These are phyloP conservation scores for Torymus tubicola DNA, from an alignment of 2,888 invertebrate species.

Conservation along the genomic window DNA sequence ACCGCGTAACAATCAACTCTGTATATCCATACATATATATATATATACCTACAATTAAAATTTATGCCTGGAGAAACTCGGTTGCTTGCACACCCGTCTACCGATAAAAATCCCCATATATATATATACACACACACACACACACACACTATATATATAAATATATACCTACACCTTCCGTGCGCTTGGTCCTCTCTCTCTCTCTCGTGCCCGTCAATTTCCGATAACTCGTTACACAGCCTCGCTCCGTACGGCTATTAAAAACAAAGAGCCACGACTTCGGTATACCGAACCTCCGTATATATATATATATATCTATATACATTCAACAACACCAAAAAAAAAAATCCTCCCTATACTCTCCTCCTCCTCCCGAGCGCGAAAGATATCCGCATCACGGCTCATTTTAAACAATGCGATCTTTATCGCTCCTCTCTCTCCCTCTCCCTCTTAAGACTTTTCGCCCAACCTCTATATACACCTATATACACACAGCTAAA, in stretches of 20 bases:
- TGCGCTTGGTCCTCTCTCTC: not conserved
- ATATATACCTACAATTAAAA: conserved; percentile 38
- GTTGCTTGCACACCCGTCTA: not conserved
- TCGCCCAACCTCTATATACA: not conserved
- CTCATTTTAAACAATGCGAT: conserved; percentile 50
- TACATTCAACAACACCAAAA: no score
- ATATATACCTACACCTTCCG: no score
- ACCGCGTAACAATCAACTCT: not conserved
- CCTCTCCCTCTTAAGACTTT: not conserved
- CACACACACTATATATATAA: no score
- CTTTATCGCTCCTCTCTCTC: conserved; percentile 45
- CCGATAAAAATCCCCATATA: conserved; percentile 6
- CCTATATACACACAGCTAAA: no score
- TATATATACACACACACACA: no score
- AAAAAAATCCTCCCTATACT: no score
- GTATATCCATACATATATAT: no score
- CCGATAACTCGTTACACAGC: conserved; percentile 37
- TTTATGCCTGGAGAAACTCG: conserved; percentile 19
- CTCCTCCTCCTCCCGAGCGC: no score
- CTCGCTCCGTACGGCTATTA: conserved; percentile 8
- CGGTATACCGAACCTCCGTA: no score
- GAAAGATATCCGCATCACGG: conserved; percentile 6
- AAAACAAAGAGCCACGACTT: conserved; percentile 19
- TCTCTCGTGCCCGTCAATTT: conserved; percentile 15
- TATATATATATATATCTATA: no score